Percentiles rank a stretch among this genome's conserved stretches.
These are phyloP conservation scores for Mionectes macconnelli DNA, from an alignment of 2,113 vertebrate species.

Conservation along the genomic window DNA sequence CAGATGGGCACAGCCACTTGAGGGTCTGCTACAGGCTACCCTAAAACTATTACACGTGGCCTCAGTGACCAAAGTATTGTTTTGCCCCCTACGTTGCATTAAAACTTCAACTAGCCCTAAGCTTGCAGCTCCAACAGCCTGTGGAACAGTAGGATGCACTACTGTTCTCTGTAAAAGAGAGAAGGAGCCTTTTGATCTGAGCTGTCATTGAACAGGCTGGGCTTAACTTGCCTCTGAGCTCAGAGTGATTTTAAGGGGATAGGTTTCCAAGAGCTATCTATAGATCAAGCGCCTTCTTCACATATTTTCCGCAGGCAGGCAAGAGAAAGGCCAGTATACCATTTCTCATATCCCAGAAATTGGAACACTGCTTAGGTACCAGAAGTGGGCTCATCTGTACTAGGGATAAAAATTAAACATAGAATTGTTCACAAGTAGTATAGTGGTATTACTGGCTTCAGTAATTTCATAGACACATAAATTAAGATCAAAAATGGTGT, in stretches of 20 bases:
- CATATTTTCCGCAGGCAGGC: slow-evolving; percentile 2
- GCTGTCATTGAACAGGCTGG: neutral
- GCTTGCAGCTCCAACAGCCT: neutral
- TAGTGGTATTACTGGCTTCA: neutral
- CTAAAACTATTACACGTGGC: neutral
- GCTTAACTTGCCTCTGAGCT: neutral
- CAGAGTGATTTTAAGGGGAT: neutral
- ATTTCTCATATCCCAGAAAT: neutral
- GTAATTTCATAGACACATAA: neutral
- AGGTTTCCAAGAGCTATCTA: slow-evolving; percentile 33
- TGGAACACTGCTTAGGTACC: neutral
- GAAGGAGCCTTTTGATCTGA: neutral
- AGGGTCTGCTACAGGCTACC: neutral
- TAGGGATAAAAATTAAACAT: neutral
- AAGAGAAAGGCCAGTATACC: neutral
- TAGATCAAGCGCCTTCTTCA: slow-evolving; percentile 34
- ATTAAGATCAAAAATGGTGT: neutral
- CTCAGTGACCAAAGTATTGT: neutral
- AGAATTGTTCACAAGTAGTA: neutral
- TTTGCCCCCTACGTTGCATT: neutral
- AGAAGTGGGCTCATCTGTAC: neutral
- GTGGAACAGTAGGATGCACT: neutral
- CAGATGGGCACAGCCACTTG: rapidly evolving
- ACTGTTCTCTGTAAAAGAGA: neutral
- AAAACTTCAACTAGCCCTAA: neutral